A percentile compares a stretch with the other conserved stretches of the same genome.
Conservation (phyloP, 2,888 invertebrate genomes). For the Morinoia aosen region DNA sequence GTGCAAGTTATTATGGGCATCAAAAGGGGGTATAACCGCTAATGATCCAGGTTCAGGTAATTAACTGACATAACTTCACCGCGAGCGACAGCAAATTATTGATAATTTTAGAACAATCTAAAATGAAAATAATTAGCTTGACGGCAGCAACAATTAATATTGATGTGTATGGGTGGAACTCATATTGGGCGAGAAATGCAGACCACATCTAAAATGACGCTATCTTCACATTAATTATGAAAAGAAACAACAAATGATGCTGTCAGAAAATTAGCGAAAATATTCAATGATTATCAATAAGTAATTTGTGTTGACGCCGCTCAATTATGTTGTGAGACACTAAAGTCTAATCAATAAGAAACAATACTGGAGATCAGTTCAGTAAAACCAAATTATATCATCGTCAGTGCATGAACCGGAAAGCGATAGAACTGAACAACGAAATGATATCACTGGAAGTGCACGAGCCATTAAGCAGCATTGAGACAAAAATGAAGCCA, state of each 20-base stretch:
- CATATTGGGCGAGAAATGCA: neutral
- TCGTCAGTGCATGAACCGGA: neutral
- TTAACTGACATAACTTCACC: neutral
- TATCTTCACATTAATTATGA: no score
- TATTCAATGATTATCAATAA: no score
- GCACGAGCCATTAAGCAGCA: neutral
- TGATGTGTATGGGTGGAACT: neutral
- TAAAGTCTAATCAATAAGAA: no score
- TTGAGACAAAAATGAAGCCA: neutral
- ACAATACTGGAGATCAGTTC: no score
- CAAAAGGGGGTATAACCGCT: neutral
- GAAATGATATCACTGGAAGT: neutral
- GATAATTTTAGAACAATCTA: neutral
- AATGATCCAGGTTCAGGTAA: neutral
- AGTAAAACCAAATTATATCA: neutral
- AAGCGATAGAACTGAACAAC: neutral
- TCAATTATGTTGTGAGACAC: no score
- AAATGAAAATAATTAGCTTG: neutral
- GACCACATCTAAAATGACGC: no score
- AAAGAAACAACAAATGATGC: no score
- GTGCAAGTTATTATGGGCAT: neutral
- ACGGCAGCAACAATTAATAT: neutral
- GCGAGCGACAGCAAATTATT: neutral
- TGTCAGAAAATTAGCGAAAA: no score
- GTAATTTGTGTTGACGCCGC: no score